phyloP scores from a whole-genome alignment of 1,140 invertebrate species.

The Sinonovacula constricta region DNA sequence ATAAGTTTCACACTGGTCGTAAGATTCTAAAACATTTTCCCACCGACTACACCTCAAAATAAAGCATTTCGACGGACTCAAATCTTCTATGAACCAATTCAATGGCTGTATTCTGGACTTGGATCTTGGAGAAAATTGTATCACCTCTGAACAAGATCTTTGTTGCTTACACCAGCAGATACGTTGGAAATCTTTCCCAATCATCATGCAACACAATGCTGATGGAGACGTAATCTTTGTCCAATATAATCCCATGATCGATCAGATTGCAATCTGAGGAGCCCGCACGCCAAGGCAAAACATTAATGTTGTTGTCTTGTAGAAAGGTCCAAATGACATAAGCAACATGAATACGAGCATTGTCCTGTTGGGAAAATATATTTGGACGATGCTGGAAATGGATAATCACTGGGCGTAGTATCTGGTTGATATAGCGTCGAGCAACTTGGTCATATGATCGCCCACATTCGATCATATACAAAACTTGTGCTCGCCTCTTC shows the following conservation, averaged over 20 bases:
- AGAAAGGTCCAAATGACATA: not conserved
- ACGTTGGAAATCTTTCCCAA: too few species aligned
- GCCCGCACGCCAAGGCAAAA: not conserved
- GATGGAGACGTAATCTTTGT: not conserved
- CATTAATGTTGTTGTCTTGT: not conserved
- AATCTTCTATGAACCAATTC: too few species aligned
- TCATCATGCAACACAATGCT: not conserved
- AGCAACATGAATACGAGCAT: not conserved
- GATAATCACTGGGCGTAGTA: not conserved
- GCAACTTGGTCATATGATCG: not conserved
- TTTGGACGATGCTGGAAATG: not conserved
- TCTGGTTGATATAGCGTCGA: constrained; percentile 9
- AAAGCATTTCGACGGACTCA: too few species aligned
- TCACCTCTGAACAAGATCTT: too few species aligned
- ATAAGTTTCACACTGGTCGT: too few species aligned
- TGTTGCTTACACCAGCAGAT: too few species aligned
- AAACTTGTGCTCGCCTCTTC: not conserved
- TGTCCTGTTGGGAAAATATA: constrained; percentile 11
- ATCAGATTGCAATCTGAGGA: constrained; percentile 5
- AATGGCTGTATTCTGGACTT: too few species aligned
- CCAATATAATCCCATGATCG: constrained; percentile 1
- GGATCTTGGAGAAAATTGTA: too few species aligned
- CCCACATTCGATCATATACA: constrained; percentile 2
- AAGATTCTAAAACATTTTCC: too few species aligned
- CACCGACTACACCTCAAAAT: too few species aligned